Percentiles rank a stretch among this genome's conserved stretches.
Evolutionary conservation across 2,888 invertebrate species (phyloP).

Genomic region (Parnassius apollo): DNA sequence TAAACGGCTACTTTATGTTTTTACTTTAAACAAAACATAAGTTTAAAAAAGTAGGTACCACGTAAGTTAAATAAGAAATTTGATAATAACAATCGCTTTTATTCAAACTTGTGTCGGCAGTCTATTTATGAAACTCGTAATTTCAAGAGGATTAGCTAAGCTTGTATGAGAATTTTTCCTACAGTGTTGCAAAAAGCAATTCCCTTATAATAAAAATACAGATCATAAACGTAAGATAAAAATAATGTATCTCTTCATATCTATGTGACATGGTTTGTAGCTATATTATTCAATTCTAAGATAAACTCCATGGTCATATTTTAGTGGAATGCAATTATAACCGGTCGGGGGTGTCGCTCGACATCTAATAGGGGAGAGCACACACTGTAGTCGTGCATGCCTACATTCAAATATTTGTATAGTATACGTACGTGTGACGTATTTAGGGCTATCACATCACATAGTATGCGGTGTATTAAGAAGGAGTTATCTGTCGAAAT

Average conservation of each 20-base stretch:
- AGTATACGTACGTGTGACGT: constrained; percentile 40
- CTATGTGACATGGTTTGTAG: constrained; percentile 18
- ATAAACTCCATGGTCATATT: constrained; percentile 56
- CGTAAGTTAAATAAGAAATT: no score
- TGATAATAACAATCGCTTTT: no score
- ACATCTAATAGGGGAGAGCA: constrained; percentile 52
- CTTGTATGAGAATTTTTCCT: background rate
- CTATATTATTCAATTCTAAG: constrained; percentile 26
- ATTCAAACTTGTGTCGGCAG: no score
- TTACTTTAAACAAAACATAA: no score
- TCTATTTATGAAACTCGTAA: no score
- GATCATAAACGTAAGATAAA: constrained; percentile 19
- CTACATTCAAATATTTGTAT: constrained; percentile 60
- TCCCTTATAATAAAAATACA: constrained; percentile 6
- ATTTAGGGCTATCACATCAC: constrained; percentile 48
- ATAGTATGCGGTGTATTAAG: background rate
- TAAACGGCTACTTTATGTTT: no score
- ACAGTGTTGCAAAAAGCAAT: constrained; percentile 6
- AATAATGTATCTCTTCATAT: constrained; percentile 19
- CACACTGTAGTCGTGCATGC: constrained; percentile 50
- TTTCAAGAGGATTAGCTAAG: no score
- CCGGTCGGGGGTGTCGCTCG: constrained; percentile 57
- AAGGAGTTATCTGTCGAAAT: no score
- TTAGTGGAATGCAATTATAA: constrained; percentile 79
- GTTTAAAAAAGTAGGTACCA: no score